Conservation (phyloP, 2,113 vertebrate species). For the Vombatus ursinus region DNA sequence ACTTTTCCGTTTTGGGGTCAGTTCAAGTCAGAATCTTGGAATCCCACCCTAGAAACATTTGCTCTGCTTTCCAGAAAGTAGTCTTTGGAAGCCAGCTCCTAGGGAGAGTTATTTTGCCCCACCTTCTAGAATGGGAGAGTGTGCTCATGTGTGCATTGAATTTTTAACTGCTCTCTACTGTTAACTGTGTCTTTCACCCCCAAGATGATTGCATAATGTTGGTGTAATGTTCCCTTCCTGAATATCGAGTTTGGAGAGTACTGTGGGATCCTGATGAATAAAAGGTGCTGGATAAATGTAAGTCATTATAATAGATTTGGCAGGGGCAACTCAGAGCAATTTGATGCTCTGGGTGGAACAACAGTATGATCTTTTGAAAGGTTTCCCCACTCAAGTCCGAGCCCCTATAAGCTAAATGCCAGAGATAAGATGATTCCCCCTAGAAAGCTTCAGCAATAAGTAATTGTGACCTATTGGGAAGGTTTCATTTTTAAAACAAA, state of each 20-base stretch:
- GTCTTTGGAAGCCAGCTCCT: neutral
- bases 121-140: neutral
- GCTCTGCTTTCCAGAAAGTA: neutral
- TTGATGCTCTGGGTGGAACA: neutral
- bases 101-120: neutral
- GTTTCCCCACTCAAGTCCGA: neutral
- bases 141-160: neutral
- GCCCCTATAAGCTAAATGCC: neutral
- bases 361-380: neutral
- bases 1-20: neutral
- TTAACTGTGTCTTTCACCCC: neutral
- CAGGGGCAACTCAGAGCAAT: neutral
- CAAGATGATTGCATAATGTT: neutral
- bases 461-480: neutral
- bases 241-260: neutral
- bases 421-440: conserved; percentile 9
- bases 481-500: conserved; percentile 31
- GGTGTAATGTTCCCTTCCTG: neutral
- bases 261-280: neutral
- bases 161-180: neutral
- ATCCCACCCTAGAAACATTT: neutral
- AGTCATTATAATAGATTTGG: neutral
- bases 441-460: neutral
- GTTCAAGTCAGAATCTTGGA: neutral
- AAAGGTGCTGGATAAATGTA: neutral